Evolutionary conservation across 2,113 vertebrate species (phyloP).

Genomic region (Coreoperca whiteheadi): DNA sequence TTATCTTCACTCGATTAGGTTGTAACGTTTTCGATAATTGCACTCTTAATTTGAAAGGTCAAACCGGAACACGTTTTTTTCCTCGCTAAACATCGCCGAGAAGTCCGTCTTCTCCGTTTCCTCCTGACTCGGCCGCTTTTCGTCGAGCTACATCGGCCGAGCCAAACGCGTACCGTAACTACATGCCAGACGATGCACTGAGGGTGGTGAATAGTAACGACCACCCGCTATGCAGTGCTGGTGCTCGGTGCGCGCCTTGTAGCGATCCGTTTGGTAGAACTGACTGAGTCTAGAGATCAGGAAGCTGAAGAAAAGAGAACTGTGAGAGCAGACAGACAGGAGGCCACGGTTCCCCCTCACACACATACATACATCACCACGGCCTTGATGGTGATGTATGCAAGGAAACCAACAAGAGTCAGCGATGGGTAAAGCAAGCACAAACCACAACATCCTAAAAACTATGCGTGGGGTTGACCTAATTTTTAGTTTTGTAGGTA

Average conservation of each 20-base stretch:
- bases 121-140: slow-evolving; percentile 63
- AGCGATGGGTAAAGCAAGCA: slow-evolving; percentile 95
- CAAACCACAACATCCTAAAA: not conserved
- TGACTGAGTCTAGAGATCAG: slow-evolving; percentile 48
- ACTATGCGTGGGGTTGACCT: not conserved
- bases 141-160: slow-evolving; percentile 60
- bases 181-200: slow-evolving; percentile 68
- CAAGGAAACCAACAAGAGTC: slow-evolving; percentile 99
- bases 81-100: slow-evolving; percentile 34
- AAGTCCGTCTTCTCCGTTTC: slow-evolving; percentile 29
- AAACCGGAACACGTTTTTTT: slow-evolving; percentile 23
- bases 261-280: slow-evolving; percentile 32
- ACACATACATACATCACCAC: slow-evolving; percentile 87
- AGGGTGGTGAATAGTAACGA: slow-evolving; percentile 61
- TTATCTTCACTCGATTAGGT: not conserved
- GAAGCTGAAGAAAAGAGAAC: slow-evolving; percentile 65
- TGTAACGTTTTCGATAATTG: not conserved
- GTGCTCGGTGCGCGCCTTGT: slow-evolving; percentile 44
- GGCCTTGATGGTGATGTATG: slow-evolving; percentile 99
- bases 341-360: slow-evolving; percentile 86
- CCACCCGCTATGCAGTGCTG: slow-evolving; percentile 74
- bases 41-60: slow-evolving; percentile 55
- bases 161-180: slow-evolving; percentile 36
- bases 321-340: slow-evolving; percentile 59
- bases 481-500: not conserved